Percentiles rank a stretch among this genome's conserved stretches.
Evolutionary conservation across 2,888 invertebrate species (phyloP).

Genomic region (Rapana venosa): DNA sequence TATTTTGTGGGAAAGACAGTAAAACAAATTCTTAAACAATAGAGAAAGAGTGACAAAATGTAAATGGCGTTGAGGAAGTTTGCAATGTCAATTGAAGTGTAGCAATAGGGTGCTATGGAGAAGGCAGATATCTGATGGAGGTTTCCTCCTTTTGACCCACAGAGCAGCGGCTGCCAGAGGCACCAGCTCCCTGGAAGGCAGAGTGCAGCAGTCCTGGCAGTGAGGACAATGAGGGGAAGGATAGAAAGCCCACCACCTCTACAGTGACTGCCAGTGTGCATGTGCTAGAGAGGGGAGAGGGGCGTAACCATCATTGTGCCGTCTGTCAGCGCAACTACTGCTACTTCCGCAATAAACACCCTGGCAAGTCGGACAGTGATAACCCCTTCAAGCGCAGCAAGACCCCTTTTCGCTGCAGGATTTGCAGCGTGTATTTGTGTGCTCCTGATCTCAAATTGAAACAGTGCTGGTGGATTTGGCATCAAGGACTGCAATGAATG

Average conservation of each 20-base stretch:
- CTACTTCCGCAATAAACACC: constrained; percentile 15
- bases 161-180: not conserved
- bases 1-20: no score
- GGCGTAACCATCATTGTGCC: constrained; percentile 24
- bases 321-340: constrained; percentile 29
- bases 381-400: constrained; percentile 37
- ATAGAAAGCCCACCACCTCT: not conserved
- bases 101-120: no score
- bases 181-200: not conserved
- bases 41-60: no score
- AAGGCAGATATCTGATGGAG: not conserved
- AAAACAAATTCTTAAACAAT: no score
- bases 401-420: constrained; percentile 29
- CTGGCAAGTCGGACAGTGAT: constrained; percentile 1
- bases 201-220: not conserved
- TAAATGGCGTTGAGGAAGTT: no score
- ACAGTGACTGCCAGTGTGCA: not conserved
- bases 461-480: constrained; percentile 39
- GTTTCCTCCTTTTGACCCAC: constrained; percentile 17
- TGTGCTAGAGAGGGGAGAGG: constrained; percentile 28
- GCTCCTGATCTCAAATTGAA: constrained; percentile 1
- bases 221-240: not conserved
- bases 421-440: constrained; percentile 34
- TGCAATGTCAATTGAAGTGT: no score
- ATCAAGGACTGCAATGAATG: constrained; percentile 5